phyloP scores from a whole-genome alignment of 1,140 invertebrate genomes.

The Drosophila equinoxialis region DNA sequence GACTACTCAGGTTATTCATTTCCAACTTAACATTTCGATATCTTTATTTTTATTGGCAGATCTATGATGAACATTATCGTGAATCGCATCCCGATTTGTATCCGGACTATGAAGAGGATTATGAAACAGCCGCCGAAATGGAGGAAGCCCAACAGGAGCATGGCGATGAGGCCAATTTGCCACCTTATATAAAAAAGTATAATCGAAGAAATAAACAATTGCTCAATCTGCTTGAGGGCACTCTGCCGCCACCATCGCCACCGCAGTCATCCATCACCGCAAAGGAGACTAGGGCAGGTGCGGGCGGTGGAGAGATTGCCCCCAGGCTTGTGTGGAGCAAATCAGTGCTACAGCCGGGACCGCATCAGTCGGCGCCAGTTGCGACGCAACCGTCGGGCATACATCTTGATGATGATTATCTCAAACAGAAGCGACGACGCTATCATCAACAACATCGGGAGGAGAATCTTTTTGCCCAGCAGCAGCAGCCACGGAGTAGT shows the following conservation, averaged over 20 bases:
- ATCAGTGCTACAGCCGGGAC: conserved; percentile 45
- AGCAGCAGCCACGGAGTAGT: conserved; percentile 23
- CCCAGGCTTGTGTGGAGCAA: conserved; percentile 35
- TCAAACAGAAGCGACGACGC: conserved; percentile 70
- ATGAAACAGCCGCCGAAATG: conserved; percentile 69
- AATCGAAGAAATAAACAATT: conserved; percentile 77
- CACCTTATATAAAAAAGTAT: conserved; percentile 79
- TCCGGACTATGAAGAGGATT: conserved; percentile 69
- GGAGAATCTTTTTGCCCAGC: conserved; percentile 58
- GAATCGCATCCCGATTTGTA: conserved; percentile 66
- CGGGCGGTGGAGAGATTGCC: not conserved
- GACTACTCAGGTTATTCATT: not conserved
- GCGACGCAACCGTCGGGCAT: conserved; percentile 20
- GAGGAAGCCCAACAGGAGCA: conserved; percentile 66
- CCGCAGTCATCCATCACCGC: not conserved
- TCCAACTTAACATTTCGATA: not conserved
- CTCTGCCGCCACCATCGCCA: conserved; percentile 50
- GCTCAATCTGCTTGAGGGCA: conserved; percentile 74
- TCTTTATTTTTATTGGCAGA: conserved; percentile 4
- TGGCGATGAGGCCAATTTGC: conserved; percentile 70
- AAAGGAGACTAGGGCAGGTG: not conserved
- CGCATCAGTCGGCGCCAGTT: conserved; percentile 34
- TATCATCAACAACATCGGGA: conserved; percentile 62
- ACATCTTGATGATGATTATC: conserved; percentile 70
- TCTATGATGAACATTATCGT: conserved; percentile 72